Evolutionary conservation across 2,888 invertebrate genomes (phyloP), one percentile per base, ranked within the genome.

Genomic region (Eilema caniola): DNA sequence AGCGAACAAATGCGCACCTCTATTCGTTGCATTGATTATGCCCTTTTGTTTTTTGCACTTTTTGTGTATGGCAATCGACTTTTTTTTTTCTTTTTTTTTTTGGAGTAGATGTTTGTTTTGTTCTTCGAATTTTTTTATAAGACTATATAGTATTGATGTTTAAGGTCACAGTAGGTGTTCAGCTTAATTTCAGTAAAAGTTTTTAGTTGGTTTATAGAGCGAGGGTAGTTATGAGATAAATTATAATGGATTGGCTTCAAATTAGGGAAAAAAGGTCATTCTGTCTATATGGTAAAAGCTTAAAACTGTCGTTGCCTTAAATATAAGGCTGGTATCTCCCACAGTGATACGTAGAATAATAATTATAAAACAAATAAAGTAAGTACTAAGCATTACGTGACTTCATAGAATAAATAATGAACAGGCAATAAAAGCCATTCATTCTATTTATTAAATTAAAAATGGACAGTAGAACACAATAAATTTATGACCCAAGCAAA

Each of bases 1-100:
- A 89, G 92, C 90, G 91, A 89, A 93, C 93, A 93, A 93, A 90
- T 92, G 92, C 88, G 85, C 90, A 90, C 90, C 91, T 90, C 83
- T 82, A 82, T 82, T 81, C 83, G 83, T 78, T 79, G 88, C 90
- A 86, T 89, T 89, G 85, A 88, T 89, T 76, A 81, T 88, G 86
- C 86, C 83, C 89, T 86, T 88, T 91, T 90, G 88, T 90, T 88
- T 90, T 88, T 87, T 82, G 85, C 83, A 85, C 85, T 87, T 89
- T 90, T 88, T 87, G 84, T 88, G 85, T 82, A 82, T 85, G 85
- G 85, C 84, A 87, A 90, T 88, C 80, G 83, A 86, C 85, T 86
- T 87, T 84, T 85, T 86, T 83, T 86, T 85, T n/a, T n/a, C n/a
- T n/a, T n/a, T n/a, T 86, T 87, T 84, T 85, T 86, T 83, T 86